Base-by-base conservation (phyloP, 2,888 invertebrate species). In the Rhagium mordax region DNA sequence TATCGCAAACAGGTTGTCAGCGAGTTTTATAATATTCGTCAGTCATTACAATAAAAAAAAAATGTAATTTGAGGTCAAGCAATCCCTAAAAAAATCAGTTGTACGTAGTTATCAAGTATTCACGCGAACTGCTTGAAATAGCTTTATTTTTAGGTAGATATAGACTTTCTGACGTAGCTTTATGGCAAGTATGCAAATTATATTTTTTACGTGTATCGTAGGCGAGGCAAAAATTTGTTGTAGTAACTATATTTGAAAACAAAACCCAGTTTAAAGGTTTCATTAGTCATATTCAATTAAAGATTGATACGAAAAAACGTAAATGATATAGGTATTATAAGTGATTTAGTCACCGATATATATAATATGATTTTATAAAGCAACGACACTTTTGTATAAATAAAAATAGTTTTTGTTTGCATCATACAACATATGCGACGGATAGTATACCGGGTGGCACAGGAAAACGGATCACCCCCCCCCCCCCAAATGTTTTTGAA, bases 151-250 rank as follows among this genome's bases (percentile, higher is more conserved):
- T 64, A 64, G 64, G 24, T 24, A 29, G 20, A 27, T 49, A 64
- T 27, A 27, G 29, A 62, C 48, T 48, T 15, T n/a, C 24, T 51
- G 64, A 64, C 64, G 64, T 64, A 48, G 21, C 48, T 64, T 64
- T 64, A 48, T 64, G 64, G 51, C 64, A 10, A 64, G 64, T 49
- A 64, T 49, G 48, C 49, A 64, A 64, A 64, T 64, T 64, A 64
- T 64, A 49, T 64, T 64, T 64, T 62, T 62, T 47, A 49, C 15
- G 21, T 4, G 20, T 47, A 33, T 41, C 15, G 62, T 62, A 49
- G 49, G 49, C 48, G 24, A 48, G 6, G 24, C 64, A 49, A 62
- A 41, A 49, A 49, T 49, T 62, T 21, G 48, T 49, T 62, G 15
- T 61, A 61, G 21, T 61, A 47, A 20, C 20, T 21, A 51, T 13